These are phyloP conservation scores for Corella eumyota DNA, from an alignment of 23 tunicate genomes.

Conservation along the genomic window DNA sequence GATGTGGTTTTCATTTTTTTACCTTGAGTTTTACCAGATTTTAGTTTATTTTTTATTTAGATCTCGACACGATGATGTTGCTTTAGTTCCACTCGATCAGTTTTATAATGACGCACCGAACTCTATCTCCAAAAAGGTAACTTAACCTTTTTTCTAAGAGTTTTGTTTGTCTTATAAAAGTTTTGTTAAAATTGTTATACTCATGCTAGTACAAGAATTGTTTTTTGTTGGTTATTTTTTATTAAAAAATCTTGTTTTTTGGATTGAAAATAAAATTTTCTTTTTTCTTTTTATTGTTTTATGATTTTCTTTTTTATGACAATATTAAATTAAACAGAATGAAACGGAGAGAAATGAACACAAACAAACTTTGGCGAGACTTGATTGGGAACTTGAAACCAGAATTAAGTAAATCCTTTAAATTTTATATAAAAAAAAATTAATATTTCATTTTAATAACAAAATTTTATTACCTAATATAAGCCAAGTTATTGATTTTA, in stretches of 20 bases:
- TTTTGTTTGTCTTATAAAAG: not conserved
- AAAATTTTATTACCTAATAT: too few relatives aligned
- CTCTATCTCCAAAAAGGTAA: slow-evolving; percentile 36
- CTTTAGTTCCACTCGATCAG: slow-evolving; percentile 35
- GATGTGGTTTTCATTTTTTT: too few relatives aligned
- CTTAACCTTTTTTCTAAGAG: slow-evolving; percentile 4
- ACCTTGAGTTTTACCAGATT: too few relatives aligned
- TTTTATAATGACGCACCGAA: slow-evolving; percentile 61
- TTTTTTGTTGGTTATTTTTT: too few relatives aligned
- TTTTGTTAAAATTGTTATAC: not conserved
- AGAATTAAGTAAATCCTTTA: slow-evolving; percentile 47
- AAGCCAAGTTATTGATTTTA: too few relatives aligned
- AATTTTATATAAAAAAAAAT: too few relatives aligned
- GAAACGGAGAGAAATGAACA: slow-evolving; percentile 46
- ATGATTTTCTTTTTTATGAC: not conserved
- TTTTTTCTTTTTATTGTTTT: not conserved
- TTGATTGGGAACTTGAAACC: slow-evolving; percentile 70
- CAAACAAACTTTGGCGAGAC: slow-evolving; percentile 53
- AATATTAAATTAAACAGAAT: slow-evolving; percentile 8
- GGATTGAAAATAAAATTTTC: too few relatives aligned
- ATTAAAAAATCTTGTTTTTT: too few relatives aligned
- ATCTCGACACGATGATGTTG: slow-evolving; percentile 68
- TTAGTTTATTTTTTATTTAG: slow-evolving; percentile 15
- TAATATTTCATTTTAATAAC: too few relatives aligned
- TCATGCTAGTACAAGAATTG: too few relatives aligned